Percentiles rank a stretch among this genome's conserved stretches.
Conservation (phyloP, 1,140 invertebrate species). For the Aphidius ervi region DNA sequence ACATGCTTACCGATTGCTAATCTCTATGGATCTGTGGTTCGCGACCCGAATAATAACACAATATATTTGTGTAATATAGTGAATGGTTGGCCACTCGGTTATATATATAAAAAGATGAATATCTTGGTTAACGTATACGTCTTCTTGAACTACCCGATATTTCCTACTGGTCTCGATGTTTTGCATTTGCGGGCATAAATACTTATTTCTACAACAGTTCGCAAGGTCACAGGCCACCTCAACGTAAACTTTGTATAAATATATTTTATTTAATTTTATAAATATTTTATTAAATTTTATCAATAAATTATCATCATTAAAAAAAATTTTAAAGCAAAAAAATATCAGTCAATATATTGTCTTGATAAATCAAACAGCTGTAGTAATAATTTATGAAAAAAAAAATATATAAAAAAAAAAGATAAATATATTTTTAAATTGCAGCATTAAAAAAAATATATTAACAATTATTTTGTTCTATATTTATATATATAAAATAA, state of each 20-base stretch:
- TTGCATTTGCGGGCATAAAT: conserved; percentile 1
- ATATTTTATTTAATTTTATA: neutral
- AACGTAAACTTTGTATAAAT: conserved; percentile 8
- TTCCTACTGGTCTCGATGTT: neutral
- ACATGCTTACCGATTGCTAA: conserved; percentile 20
- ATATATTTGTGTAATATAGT: conserved; percentile 33
- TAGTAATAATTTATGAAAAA: no score
- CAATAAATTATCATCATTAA: neutral
- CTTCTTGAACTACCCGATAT: conserved; percentile 15
- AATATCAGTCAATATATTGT: no score
- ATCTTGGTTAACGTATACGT: conserved; percentile 16
- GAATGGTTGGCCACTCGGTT: conserved; percentile 20
- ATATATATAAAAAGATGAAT: conserved; percentile 16
- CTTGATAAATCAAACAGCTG: no score
- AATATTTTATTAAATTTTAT: neutral
- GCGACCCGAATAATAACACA: conserved; percentile 32
- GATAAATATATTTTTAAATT: no score
- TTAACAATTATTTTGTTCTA: no score
- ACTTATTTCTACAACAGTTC: neutral
- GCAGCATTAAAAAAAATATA: no score
- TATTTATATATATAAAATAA: no score
- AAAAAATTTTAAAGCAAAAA: no score
- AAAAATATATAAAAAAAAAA: no score
- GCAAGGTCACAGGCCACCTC: conserved; percentile 2
- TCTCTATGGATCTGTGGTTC: conserved; percentile 27